Percentiles rank a stretch among this genome's conserved stretches.
phyloP scores from a whole-genome alignment of 2,113 vertebrate genomes.

The Heterochromis multidens region DNA sequence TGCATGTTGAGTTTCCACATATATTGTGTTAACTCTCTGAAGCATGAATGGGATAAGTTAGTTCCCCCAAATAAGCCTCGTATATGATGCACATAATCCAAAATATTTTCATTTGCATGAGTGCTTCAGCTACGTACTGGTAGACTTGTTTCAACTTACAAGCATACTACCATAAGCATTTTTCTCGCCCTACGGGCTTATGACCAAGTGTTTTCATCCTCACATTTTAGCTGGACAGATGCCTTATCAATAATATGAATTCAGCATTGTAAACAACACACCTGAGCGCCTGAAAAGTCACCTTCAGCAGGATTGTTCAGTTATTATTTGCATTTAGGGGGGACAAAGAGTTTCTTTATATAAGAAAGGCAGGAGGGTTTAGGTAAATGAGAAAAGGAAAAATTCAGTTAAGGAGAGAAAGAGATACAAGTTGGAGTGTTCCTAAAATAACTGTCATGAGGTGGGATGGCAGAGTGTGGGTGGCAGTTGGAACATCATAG shows the following conservation, averaged over 20 bases:
- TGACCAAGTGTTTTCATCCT: slow-evolving; percentile 34
- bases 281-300: slow-evolving; percentile 20
- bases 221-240: slow-evolving; percentile 24
- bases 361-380: neutral
- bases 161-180: neutral
- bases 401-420: neutral
- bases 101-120: neutral
- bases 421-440: neutral
- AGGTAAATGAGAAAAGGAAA: neutral
- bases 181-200: neutral
- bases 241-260: slow-evolving; percentile 17
- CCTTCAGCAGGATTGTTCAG: neutral
- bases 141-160: neutral
- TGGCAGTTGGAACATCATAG: slow-evolving; percentile 67
- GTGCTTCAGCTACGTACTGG: neutral
- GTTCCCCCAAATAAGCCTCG: neutral
- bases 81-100: neutral
- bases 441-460: slow-evolving; percentile 7
- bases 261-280: slow-evolving; percentile 54
- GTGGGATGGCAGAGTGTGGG: slow-evolving; percentile 26
- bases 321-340: neutral
- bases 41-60: neutral
- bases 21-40: neutral
- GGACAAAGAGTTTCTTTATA: neutral
- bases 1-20: neutral